phyloP scores from a whole-genome alignment of 2,113 vertebrate species.

The Saiga tatarica region DNA sequence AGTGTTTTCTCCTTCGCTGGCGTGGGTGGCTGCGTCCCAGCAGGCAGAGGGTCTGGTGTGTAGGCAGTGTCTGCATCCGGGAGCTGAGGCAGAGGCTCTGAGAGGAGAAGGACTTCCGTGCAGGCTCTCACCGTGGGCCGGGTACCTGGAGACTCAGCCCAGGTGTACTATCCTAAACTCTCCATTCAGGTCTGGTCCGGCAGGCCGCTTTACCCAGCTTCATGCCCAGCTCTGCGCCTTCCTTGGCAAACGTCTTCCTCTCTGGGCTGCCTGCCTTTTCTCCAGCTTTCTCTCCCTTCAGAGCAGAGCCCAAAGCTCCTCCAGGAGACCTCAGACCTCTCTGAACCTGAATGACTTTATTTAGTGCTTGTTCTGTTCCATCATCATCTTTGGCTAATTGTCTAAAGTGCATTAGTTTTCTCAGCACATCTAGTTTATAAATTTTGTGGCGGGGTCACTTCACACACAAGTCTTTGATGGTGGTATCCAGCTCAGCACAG shows the following conservation, averaged over 20 bases:
- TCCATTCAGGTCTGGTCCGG: not conserved
- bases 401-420: not conserved
- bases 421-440: not conserved
- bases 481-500: not conserved
- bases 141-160: not conserved
- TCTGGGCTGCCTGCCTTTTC: not conserved
- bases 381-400: not conserved
- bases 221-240: not conserved
- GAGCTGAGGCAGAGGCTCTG: not conserved
- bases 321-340: not conserved
- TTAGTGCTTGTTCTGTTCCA: not conserved
- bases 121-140: not conserved
- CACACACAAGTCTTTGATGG: not conserved
- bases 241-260: not conserved
- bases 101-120: not conserved
- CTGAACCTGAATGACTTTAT: not conserved
- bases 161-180: accelerated
- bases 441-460: not conserved
- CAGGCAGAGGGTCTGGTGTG: not conserved
- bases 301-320: not conserved
- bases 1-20: not conserved
- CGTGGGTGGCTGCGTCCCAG: not conserved
- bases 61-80: not conserved
- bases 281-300: not conserved
- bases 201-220: accelerated